Percentiles rank a stretch among this genome's conserved stretches.
These are phyloP conservation scores for Stictonetta naevosa DNA, from an alignment of 2,113 vertebrate genomes.

Conservation along the genomic window DNA sequence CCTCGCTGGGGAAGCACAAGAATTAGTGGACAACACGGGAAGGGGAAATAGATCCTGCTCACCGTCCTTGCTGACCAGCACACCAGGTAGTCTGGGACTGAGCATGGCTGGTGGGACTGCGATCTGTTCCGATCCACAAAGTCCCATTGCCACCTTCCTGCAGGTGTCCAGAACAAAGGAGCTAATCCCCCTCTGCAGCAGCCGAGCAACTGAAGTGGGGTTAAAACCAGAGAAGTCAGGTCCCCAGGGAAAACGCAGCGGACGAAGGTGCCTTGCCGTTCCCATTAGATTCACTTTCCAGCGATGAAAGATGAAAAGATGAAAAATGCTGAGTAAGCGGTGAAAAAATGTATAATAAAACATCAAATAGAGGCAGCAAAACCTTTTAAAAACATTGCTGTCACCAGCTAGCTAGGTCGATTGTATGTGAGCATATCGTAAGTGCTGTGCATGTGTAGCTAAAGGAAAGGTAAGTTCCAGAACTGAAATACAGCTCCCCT, in stretches of 20 bases:
- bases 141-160: not conserved
- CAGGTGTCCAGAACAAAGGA: not conserved
- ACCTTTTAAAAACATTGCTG: not conserved
- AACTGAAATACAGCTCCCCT: conserved; percentile 6
- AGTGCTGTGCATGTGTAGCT: not conserved
- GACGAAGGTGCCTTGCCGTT: not conserved
- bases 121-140: not conserved
- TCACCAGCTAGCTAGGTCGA: not conserved
- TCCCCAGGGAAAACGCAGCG: not conserved
- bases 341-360: not conserved
- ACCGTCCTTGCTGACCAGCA: not conserved
- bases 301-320: too few species aligned
- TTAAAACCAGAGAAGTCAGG: not conserved
- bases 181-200: not conserved
- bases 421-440: rapidly evolving
- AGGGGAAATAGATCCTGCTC: not conserved
- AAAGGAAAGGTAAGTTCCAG: not conserved
- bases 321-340: not conserved
- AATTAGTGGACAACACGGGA: not conserved
- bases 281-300: not conserved
- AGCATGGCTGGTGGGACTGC: not conserved
- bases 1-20: not conserved
- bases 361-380: not conserved
- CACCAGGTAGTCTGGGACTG: not conserved
- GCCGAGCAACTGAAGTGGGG: not conserved